phyloP scores from a whole-genome alignment of 2,797 vertebrate species.

The Petrocephalus schoutedeni region DNA sequence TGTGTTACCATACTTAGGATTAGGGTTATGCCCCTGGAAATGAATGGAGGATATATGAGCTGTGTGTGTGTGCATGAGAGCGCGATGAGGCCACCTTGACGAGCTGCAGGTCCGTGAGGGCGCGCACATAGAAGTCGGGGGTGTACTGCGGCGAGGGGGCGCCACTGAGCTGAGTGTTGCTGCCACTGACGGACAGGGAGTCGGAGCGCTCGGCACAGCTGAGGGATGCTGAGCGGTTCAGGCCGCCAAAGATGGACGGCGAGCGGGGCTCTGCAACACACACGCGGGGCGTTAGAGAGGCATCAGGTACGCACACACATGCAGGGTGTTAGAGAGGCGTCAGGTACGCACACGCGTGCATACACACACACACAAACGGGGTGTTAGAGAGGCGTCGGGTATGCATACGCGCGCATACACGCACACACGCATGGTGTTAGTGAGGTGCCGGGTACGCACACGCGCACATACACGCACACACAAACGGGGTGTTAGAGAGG shows the following conservation, averaged over 20 bases:
- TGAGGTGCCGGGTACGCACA: background rate
- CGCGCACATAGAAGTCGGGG: constrained; percentile 88
- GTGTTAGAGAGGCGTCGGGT: too few species aligned
- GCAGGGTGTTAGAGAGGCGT: background rate
- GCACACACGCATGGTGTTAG: background rate
- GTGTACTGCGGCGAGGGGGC: constrained; percentile 66
- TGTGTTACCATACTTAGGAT: background rate
- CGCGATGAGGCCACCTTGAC: constrained; percentile 71
- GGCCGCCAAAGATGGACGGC: constrained; percentile 69
- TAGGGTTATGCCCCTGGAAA: background rate
- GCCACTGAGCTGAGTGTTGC: constrained; percentile 71
- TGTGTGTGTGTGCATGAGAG: background rate
- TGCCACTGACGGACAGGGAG: constrained; percentile 58
- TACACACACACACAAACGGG: constrained; percentile 20
- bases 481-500: too few species aligned
- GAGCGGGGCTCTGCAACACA: constrained; percentile 74
- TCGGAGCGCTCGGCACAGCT: constrained; percentile 72
- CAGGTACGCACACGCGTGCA: constrained; percentile 18
- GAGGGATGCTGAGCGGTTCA: constrained; percentile 85
- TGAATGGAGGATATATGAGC: background rate
- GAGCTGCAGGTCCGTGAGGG: constrained; percentile 82
- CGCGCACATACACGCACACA: too few species aligned
- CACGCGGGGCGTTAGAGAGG: background rate
- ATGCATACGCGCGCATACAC: background rate
- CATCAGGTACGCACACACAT: background rate